Base-by-base conservation (phyloP, 37 sponge, comb jelly and placozoan species). In the Ianthella basta region DNA sequence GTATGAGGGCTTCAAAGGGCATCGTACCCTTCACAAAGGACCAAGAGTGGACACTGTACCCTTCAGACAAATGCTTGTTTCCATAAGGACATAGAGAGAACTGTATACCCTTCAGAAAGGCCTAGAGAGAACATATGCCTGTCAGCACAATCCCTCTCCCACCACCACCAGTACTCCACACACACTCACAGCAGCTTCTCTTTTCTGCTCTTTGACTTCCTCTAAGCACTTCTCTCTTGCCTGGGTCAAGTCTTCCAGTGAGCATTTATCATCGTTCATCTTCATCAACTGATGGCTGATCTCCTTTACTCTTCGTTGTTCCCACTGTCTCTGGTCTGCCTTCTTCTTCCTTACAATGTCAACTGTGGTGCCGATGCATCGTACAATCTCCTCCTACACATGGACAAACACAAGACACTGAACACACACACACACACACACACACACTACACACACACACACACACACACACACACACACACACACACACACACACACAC, bases 231-330 rank as follows among this genome's bases (percentile, higher is more conserved):
- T 61, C 82, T 82, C 67, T 23, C 86, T 80, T 82, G n/a, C 27
- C 59, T 32, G 30, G 38, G 40, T 40, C 37, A 89, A 21, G 23
- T 84, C 68, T 12, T 81, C 82, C 60, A 89, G 37, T 0, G 89
- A 85, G 40, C 44, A 32, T 16, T 44, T 53, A 4, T 54, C 82
- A 33, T 85, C 86, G 44, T 61, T 37, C 86, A 85, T 29, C 16
- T 59, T 24, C 82, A 68, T 85, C 64, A 89, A 66, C 15, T 74
- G 36, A 1, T 89, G 82, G 38, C 61, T 72, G 55, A 33, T 55
- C 40, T 81, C 75, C 55, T 60, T 80, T 19, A 39, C 37, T 54
- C 30, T 85, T 56, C 64, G 81, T 55, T 61, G 85, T 64, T 85
- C 72, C 57, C 56, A 73, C 24, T 10, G 40, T 23, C 81, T 80